A percentile compares a stretch with the other conserved stretches of the same genome.
Evolutionary conservation across 2,797 vertebrate genomes (phyloP).

Genomic region (Semaprochilodus insignis): DNA sequence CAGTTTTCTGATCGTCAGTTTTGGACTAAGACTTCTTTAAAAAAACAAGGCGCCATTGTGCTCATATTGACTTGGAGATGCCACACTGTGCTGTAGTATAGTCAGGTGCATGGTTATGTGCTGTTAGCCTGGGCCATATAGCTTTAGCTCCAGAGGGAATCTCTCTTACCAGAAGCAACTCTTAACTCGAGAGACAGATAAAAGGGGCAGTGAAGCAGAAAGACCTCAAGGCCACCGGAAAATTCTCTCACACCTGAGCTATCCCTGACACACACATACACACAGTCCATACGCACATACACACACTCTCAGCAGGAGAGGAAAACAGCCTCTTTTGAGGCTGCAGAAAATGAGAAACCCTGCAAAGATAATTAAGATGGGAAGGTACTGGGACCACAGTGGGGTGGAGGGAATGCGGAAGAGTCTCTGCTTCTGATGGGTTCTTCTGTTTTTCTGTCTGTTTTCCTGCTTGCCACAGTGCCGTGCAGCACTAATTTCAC

Average conservation of each 20-base stretch:
- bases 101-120: constrained; percentile 57
- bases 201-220: constrained; percentile 58
- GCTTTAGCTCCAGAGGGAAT: constrained; percentile 17
- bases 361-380: constrained; percentile 56
- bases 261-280: constrained; percentile 27
- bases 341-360: constrained; percentile 58
- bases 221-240: constrained; percentile 61
- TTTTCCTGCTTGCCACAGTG: constrained; percentile 70
- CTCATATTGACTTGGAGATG: neutral
- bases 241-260: constrained; percentile 52
- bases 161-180: constrained; percentile 18
- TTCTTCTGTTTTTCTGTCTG: constrained; percentile 24
- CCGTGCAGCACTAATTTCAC: constrained; percentile 88
- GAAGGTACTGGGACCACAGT: constrained; percentile 36
- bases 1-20: neutral
- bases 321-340: constrained; percentile 60
- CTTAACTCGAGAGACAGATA: constrained; percentile 52
- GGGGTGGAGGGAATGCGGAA: constrained; percentile 26
- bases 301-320: constrained; percentile 23
- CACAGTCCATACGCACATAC: constrained; percentile 9
- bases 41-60: neutral
- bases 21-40: neutral
- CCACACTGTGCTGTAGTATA: constrained; percentile 1
- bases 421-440: constrained; percentile 35
- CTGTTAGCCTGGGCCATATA: constrained; percentile 12